phyloP scores from a whole-genome alignment of 1,140 invertebrate genomes.

The Oncopeltus fasciatus region DNA sequence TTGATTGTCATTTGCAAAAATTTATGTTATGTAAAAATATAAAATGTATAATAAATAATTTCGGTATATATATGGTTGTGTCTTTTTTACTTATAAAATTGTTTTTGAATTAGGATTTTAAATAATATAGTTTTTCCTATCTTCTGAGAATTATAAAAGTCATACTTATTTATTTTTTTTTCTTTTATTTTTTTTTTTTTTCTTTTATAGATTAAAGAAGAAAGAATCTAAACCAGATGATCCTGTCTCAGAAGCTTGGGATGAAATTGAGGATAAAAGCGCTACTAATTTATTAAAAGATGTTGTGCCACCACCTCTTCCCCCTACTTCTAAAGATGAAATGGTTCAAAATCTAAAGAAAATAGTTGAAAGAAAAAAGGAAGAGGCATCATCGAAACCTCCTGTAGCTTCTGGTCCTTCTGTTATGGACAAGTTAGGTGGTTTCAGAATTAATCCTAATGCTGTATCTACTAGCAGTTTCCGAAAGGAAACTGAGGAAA shows the following conservation, averaged over 20 bases:
- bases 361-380: conserved; percentile 30
- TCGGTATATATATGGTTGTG: no score
- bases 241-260: conserved; percentile 22
- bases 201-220: conserved; percentile 33
- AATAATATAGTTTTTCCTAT: no score
- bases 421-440: conserved; percentile 51
- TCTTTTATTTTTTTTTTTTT: background rate
- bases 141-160: background rate
- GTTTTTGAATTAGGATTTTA: no score
- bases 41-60: no score
- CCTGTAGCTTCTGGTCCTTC: conserved; percentile 30
- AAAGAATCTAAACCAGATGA: conserved; percentile 29
- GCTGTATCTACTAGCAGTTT: conserved; percentile 33
- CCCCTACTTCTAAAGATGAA: conserved; percentile 22
- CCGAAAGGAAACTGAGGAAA: conserved; percentile 30
- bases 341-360: conserved; percentile 26
- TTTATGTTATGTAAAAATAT: no score
- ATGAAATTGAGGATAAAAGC: conserved; percentile 24
- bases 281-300: conserved; percentile 22
- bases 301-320: conserved; percentile 12
- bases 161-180: background rate
- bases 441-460: conserved; percentile 27
- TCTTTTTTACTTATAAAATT: no score
- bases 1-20: no score
- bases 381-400: conserved; percentile 29